Base-by-base conservation (phyloP, 1,140 invertebrate genomes). In the Vanessa tameamea region DNA sequence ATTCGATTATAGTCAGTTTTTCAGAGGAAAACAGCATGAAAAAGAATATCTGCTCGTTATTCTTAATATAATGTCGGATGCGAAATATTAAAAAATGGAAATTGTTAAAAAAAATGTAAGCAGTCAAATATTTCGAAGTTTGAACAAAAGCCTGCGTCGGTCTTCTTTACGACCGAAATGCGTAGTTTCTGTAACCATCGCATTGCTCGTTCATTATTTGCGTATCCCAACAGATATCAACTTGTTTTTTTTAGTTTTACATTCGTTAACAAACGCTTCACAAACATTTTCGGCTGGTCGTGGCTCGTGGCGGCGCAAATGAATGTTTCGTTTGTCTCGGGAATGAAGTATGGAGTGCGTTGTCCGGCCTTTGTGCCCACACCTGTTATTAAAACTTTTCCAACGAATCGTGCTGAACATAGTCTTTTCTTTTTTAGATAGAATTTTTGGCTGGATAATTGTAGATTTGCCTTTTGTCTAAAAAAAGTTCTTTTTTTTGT, bases 381-480 rank as follows among this genome's bases (percentile, higher is more conserved):
- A 83, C 82, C 82, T 81, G 82, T 80, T 81, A 85, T 85, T 85
- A 83, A 85, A 85, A 83, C 83, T 84, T 76, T 80, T 77, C 55
- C 69, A 55, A 48, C 26, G 76, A 68, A 73, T 73, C 69, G 65
- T 71, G 59, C 47, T 53, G 63, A 61, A 67, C 70, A 48, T 64
- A 69, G 66, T 77, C 71, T 64, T 70, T 67, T 64, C 53, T 74
- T 69, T 69, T 61, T 69, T 69, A 57, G 50, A 53, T 68, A 9
- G 55, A 43, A 20, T 70, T 75, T 69, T 61, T 61, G 57, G 31
- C 57, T 57, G 53, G 16, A 64, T 64, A 47, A n/a, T 23, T 57
- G 53, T 12, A 57, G 9, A 23, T 57, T 57, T 23, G 53, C 20
- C 20, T 57, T 20, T 57, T 23, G 12, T 23, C 23, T 23, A n/a